Evolutionary conservation across 2,797 vertebrate genomes (phyloP), one percentile per base, ranked within the genome.

Genomic region (Trachurus trachurus): DNA sequence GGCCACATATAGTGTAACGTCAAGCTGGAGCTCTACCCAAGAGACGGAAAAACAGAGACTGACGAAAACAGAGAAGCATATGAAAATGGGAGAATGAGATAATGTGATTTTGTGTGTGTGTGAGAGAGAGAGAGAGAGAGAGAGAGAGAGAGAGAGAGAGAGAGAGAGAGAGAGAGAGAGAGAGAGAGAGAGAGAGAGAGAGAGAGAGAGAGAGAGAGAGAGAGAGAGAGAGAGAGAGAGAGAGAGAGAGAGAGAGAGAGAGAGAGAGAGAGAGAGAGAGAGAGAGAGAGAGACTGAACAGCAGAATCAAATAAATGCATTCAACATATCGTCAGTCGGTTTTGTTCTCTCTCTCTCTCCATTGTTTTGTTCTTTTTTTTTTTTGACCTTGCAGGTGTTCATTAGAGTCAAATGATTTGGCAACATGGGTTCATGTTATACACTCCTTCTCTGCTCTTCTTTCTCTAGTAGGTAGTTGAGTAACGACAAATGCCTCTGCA

Each of bases 401-500:
- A 70, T 83, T 40, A 59, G 17, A n/a, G 54, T 66, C 40, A 47
- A 84, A 63, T 29, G 58, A 69, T 81, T 67, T 76, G 19, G 16
- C 37, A 21, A 44, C 73, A 19, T 3, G 0, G 4, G 42, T 53
- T 69, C 52, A 7, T 1, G 0, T 16, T 26, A 15, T 26, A 40
- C 65, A 12, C 72, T 73, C 50, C 62, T 62, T 31, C 69, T 37
- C 7, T 37, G 34, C 34, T 37, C 34, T 37, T 6, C 34, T 37
- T 37, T 8, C 58, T 66, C 47, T 10, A 69, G 61, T 83, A 87
- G 78, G 82, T 89, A 66, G 61, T 66, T 82, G 80, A 87, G 77
- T 82, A 79, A 84, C 89, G 81, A 87, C 80, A 78, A 79, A 89
- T 83, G 76, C 61, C 42, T 80, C 81, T 7, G 45, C 81, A 71